Conservation (phyloP, 2,113 vertebrate species). For the Campylomormyrus tamandua region DNA sequence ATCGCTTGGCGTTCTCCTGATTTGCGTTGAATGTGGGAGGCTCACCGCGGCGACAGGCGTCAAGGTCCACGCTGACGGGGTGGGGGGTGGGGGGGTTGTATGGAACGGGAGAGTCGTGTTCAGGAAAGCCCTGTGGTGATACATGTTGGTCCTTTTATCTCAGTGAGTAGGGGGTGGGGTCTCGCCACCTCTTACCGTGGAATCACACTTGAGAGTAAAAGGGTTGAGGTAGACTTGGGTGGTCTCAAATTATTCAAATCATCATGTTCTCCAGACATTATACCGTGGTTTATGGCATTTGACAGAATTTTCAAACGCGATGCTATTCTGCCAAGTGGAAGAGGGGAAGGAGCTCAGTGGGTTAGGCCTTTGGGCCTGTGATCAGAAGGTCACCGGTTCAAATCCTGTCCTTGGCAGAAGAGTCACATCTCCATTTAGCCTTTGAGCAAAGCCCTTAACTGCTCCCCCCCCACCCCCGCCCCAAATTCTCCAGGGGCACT, state of each 20-base stretch:
- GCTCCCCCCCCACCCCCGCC: too few species aligned
- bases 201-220: neutral
- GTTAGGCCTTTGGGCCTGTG: neutral
- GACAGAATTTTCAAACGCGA: neutral
- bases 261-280: neutral
- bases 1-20: slow-evolving; percentile 30
- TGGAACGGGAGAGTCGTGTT: neutral
- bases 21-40: slow-evolving; percentile 10
- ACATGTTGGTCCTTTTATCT: neutral
- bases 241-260: neutral
- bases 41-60: slow-evolving; percentile 23
- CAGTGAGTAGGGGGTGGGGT: neutral
- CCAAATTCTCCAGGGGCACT: neutral
- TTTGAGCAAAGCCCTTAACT: neutral
- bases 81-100: slow-evolving; percentile 27
- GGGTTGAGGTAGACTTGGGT: neutral
- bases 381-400: neutral
- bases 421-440: neutral
- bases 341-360: neutral
- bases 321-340: neutral
- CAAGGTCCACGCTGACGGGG: slow-evolving; percentile 37
- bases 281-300: neutral
- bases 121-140: neutral
- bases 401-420: neutral
- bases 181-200: neutral